Evolutionary conservation across 2,888 invertebrate genomes (phyloP), one percentile per base, ranked within the genome.

Genomic region (Nipponacmea schrenckii): DNA sequence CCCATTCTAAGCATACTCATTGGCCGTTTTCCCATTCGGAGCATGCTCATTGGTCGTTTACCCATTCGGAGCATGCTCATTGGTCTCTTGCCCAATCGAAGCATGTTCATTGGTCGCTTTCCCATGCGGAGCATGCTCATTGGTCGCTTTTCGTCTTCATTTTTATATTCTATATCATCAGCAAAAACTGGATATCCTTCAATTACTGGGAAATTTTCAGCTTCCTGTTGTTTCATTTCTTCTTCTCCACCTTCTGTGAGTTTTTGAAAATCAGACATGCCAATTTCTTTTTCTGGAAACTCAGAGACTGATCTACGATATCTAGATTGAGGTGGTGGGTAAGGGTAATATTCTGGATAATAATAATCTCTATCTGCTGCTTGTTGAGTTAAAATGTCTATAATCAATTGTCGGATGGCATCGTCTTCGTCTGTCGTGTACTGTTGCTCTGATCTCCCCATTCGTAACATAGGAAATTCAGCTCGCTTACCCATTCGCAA

Each of bases 31-130:
- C 73, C 73, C 8, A 73, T 62, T 46, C 73, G 66, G 14, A 73
- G 67, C 77, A 66, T 69, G 10, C 48, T 69, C 69, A 69, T 72
- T 31, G 69, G 71, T 46, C 78, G 69, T 73, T 80, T 75, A 8
- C 83, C 83, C 68, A 83, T 75, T 31, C 83, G 75, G 17, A 83
- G 76, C 83, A 83, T 83, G 17, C 77, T 75, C 68, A 80, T 78
- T 64, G 79, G 78, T 20, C 84, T n/a, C 74, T 84, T 84, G 27
- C 83, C 84, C 46, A 85, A 76, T 27, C 85, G 76, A 31, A 84
- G 77, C 79, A 85, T 81, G 26, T 79, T 74, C 74, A 85, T 79
- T 20, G 79, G 79, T 31, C 83, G 71, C 73, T 84, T 81, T 4
- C 50, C 75, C 20, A 44, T 14, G 14, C 64, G 31, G 8, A 62